phyloP scores from a whole-genome alignment of 2,113 vertebrate species.

The Cromileptes altivelis region DNA sequence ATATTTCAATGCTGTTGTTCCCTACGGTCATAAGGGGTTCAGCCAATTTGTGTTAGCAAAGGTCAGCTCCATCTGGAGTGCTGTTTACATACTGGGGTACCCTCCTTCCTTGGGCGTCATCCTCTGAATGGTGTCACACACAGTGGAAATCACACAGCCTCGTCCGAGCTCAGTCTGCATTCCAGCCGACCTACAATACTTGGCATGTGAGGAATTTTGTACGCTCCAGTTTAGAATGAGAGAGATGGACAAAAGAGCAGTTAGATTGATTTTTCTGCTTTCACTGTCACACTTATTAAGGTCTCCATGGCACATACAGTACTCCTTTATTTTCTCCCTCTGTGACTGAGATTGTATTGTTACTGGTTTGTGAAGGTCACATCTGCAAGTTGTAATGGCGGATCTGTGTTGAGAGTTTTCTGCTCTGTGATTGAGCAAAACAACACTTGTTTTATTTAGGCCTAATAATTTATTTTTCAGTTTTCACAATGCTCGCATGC shows the following conservation, averaged over 20 bases:
- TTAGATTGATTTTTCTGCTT: constrained; percentile 58
- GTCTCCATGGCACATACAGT: constrained; percentile 46
- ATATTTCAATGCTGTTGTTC: constrained; percentile 71
- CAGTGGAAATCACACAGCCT: constrained; percentile 65
- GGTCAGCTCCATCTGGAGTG: constrained; percentile 77
- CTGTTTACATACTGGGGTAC: constrained; percentile 76
- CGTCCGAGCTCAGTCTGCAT: constrained; percentile 65
- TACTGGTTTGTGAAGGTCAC: constrained; percentile 57
- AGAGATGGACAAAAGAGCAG: constrained; percentile 68
- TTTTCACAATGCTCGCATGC: background rate
- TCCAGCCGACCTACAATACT: constrained; percentile 75
- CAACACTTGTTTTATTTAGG: constrained; percentile 18
- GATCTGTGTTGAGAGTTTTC: constrained; percentile 14
- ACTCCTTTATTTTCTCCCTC: constrained; percentile 56
- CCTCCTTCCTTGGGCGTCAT: constrained; percentile 58
- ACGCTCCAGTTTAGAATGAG: constrained; percentile 55
- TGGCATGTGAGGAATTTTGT: constrained; percentile 72
- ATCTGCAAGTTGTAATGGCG: constrained; percentile 45
- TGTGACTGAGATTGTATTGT: constrained; percentile 48
- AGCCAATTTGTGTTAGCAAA: constrained; percentile 70
- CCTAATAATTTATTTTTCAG: constrained; percentile 19
- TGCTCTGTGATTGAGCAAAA: background rate
- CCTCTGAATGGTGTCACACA: constrained; percentile 65
- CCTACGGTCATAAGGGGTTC: constrained; percentile 69
- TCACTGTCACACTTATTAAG: constrained; percentile 67